Evolutionary conservation across 2,113 vertebrate genomes (phyloP), one percentile per base, ranked within the genome.

Genomic region (Dipodomys ordii): DNA sequence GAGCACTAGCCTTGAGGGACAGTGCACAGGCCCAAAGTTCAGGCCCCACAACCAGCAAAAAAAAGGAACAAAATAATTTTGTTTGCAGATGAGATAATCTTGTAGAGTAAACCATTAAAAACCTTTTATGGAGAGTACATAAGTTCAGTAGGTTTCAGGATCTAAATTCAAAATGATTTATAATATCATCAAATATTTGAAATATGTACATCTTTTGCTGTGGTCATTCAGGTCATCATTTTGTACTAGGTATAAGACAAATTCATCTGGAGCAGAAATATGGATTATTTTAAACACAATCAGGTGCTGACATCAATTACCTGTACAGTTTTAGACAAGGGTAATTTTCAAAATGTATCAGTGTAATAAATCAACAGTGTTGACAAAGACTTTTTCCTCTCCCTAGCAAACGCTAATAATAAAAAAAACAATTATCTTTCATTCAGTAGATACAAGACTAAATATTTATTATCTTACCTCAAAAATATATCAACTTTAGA

Each of bases 261-360:
- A 83, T 4, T 86, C 78, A 81, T 81, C 68, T 88, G 74, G 57
- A 84, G 15, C 13, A 87, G 9, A 92, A 44, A 2, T 92, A 90
- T 3, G 23, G 73, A 79, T 87, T 94, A 87, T 92, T 79, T 95
- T 92, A 87, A 79, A 46, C n/a, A 80, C 39, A 83, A 86, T 89
- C 27, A 35, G 69, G 57, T 79, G 22, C 8, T 83, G 18, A 83
- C 27, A 82, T 6, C 71, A 91, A 81, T 7, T 77, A 6, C 67
- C 83, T 25, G 83, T 91, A 30, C 35, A 89, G 25, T 46, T 83
- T 67, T 79, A 92, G 46, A 84, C 30, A 57, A 83, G 35, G 28
- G n/a, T 83, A 28, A 83, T 96, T 90, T 95, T 46, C 64, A n/a
- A n/a, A 87, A 87, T 20, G 46, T 16, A 74, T 9, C n/a, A 92